A percentile compares a stretch with the other conserved stretches of the same genome.
Evolutionary conservation across 2,113 vertebrate species (phyloP).

Genomic region (Bostrychus sinensis): DNA sequence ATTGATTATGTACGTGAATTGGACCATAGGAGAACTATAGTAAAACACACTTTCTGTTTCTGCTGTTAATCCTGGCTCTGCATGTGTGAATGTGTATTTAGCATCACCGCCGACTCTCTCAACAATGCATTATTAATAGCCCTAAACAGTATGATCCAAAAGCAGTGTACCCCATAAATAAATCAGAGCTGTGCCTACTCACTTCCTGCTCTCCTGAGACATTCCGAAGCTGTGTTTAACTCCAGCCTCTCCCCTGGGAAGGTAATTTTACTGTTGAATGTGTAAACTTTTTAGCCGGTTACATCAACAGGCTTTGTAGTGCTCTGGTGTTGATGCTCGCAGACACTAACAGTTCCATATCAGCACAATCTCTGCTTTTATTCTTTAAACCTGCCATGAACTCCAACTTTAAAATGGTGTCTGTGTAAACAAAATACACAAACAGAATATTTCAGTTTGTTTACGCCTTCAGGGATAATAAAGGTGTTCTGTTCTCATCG

Average conservation of each 20-base stretch:
- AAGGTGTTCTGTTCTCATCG: neutral
- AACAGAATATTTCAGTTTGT: constrained; percentile 5
- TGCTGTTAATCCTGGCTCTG: constrained; percentile 3
- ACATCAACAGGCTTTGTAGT: constrained; percentile 28
- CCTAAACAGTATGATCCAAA: constrained; percentile 63
- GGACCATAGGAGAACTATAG: constrained; percentile 1
- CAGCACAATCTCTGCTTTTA: neutral
- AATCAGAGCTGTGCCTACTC: constrained; percentile 50
- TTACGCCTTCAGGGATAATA: neutral
- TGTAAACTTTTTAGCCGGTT: constrained; percentile 28
- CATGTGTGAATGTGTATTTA: constrained; percentile 24
- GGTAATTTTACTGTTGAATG: constrained; percentile 39
- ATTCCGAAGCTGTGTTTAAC: constrained; percentile 40
- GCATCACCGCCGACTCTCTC: constrained; percentile 29
- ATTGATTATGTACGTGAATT: constrained; percentile 4
- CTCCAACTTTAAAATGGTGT: constrained; percentile 12
- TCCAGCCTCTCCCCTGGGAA: constrained; percentile 26
- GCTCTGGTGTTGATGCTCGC: neutral
- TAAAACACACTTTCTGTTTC: constrained; percentile 20
- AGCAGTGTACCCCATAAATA: constrained; percentile 64
- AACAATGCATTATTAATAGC: constrained; percentile 59
- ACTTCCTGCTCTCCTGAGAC: constrained; percentile 25
- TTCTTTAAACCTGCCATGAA: constrained; percentile 6
- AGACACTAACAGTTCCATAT: constrained; percentile 9
- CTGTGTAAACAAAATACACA: constrained; percentile 1